Evolutionary conservation across 2,888 invertebrate species (phyloP).

Genomic region (Lypha dubia): DNA sequence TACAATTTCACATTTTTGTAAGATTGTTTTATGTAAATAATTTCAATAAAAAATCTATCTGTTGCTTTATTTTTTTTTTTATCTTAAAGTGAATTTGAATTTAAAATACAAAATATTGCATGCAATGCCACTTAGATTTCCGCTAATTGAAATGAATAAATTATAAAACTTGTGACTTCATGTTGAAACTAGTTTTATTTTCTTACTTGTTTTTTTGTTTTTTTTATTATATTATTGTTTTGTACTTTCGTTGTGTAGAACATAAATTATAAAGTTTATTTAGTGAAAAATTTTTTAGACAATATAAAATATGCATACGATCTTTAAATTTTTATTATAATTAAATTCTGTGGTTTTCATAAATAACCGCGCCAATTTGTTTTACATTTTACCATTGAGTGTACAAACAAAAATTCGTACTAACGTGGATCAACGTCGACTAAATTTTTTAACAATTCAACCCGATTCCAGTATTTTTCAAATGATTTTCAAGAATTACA

Average conservation of each 20-base stretch:
- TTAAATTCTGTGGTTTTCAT: too few relatives aligned
- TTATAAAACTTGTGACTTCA: slow-evolving; percentile 54
- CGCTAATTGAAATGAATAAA: slow-evolving; percentile 67
- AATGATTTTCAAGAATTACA: too few relatives aligned
- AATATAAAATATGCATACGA: background rate
- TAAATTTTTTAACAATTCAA: too few relatives aligned
- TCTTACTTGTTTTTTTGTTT: too few relatives aligned
- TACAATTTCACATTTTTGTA: slow-evolving; percentile 31
- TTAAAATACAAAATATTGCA: slow-evolving; percentile 44
- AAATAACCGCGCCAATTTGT: too few relatives aligned
- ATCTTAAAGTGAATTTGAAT: slow-evolving; percentile 22
- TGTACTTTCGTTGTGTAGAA: slow-evolving; percentile 1
- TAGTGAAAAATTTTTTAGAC: background rate
- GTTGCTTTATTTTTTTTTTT: slow-evolving; percentile 15
- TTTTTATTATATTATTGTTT: background rate
- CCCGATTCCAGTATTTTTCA: too few relatives aligned
- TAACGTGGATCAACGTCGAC: too few relatives aligned
- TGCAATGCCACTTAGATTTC: slow-evolving; percentile 57
- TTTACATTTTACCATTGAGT: too few relatives aligned
- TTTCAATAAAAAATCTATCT: slow-evolving; percentile 35
- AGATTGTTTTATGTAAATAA: background rate
- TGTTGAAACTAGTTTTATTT: slow-evolving; percentile 13
- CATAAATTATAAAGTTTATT: slow-evolving; percentile 19
- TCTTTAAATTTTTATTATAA: too few relatives aligned
- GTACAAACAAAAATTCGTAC: too few relatives aligned